phyloP scores from a whole-genome alignment of 2,113 vertebrate species.

The Dryoscopus gambensis region DNA sequence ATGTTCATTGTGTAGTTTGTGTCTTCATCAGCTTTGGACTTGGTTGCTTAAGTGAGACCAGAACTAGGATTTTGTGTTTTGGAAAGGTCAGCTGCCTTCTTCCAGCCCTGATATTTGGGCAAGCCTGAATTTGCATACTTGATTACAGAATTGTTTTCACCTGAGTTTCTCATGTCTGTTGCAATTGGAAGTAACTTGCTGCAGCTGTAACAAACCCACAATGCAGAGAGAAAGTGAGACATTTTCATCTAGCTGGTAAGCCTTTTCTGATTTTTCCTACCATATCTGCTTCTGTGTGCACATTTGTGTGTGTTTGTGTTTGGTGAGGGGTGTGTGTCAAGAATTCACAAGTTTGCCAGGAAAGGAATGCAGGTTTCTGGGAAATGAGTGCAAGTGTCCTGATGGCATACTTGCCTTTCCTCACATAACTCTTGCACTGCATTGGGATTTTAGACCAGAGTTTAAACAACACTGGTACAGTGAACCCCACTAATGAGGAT shows the following conservation, averaged over 20 bases:
- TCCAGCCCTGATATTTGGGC: neutral
- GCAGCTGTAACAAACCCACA: neutral
- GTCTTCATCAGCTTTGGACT: neutral
- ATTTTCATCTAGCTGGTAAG: neutral
- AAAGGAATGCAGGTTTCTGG: neutral
- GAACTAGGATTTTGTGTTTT: neutral
- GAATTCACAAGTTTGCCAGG: neutral
- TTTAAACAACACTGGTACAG: neutral
- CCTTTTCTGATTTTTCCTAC: neutral
- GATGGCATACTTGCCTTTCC: neutral
- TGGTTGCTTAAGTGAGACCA: neutral
- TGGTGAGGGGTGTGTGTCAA: neutral
- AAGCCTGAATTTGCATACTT: neutral
- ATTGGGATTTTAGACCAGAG: neutral
- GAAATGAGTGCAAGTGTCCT: neutral
- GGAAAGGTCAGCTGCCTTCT: neutral
- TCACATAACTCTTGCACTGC: neutral
- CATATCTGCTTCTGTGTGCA: neutral
- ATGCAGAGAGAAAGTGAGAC: accelerated
- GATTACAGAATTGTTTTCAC: neutral
- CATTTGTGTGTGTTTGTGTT: neutral
- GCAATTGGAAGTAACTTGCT: neutral
- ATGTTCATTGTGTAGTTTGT: neutral
- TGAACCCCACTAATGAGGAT: neutral
- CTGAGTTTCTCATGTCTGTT: neutral